Percentiles rank a stretch among this genome's conserved stretches.
Evolutionary conservation across 2,113 vertebrate species (phyloP).

Genomic region (Hemiprocne comata): DNA sequence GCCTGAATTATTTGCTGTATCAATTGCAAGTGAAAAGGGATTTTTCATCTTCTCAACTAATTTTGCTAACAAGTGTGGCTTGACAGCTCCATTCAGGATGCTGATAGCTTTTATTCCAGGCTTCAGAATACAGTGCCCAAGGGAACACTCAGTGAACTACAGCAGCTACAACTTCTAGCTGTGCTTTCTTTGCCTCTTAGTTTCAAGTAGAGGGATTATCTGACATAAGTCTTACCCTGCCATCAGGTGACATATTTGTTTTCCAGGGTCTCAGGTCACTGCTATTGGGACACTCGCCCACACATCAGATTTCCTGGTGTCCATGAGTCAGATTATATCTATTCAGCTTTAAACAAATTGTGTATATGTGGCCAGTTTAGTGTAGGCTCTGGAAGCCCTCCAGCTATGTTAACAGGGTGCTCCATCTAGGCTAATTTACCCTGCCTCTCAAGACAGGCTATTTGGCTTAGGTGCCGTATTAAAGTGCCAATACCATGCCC

Average conservation of each 20-base stretch:
- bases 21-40: constrained; percentile 12
- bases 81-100: constrained; percentile 59
- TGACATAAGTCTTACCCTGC: not conserved
- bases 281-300: not conserved
- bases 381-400: not conserved
- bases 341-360: not conserved
- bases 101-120: constrained; percentile 40
- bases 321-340: not conserved
- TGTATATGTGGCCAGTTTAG: not conserved
- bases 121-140: constrained; percentile 25
- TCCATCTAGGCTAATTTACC: not conserved
- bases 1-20: constrained; percentile 35
- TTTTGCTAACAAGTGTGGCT: constrained; percentile 44
- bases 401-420: not conserved
- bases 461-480: not conserved
- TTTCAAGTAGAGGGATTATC: constrained; percentile 3
- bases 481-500: not conserved
- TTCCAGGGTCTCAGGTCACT: not conserved
- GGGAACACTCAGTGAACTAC: constrained; percentile 14
- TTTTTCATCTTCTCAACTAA: constrained; percentile 48
- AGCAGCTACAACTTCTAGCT: constrained; percentile 40
- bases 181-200: not conserved
- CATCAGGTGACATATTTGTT: not conserved
- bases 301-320: not conserved
- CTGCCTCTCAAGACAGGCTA: not conserved